Percentiles rank a stretch among this genome's conserved stretches.
Conservation (phyloP, 37 sponge, comb jelly and placozoan species). For the Lycopodina hypogea region DNA sequence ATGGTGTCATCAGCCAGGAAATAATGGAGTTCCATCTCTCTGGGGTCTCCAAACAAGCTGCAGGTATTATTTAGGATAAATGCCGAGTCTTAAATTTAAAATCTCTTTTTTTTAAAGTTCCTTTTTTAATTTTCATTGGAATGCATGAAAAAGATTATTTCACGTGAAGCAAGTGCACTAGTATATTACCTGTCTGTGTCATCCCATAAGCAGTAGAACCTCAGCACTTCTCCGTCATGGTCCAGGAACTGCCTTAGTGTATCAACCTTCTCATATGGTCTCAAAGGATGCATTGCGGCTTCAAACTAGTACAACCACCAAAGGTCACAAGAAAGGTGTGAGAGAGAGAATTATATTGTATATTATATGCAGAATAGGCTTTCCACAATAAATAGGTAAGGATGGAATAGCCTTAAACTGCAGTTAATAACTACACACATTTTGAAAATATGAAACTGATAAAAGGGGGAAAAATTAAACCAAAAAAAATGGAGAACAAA, state of each 20-base stretch:
- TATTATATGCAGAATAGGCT: no score
- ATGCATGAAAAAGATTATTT: no score
- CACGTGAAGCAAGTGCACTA: no score
- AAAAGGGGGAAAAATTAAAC: no score
- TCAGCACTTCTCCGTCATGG: slow-evolving; percentile 87
- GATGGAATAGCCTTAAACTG: no score
- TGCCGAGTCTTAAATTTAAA: no score
- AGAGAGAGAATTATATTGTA: not conserved
- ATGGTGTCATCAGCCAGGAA: slow-evolving; percentile 96
- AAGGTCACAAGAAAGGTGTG: not conserved
- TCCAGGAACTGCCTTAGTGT: slow-evolving; percentile 92
- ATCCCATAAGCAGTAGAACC: slow-evolving; percentile 95
- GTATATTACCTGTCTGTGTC: slow-evolving; percentile 79
- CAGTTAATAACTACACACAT: not conserved
- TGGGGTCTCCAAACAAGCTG: slow-evolving; percentile 93
- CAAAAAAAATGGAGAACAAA: no score
- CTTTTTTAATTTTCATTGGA: no score
- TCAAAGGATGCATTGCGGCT: slow-evolving; percentile 92
- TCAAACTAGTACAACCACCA: slow-evolving; percentile 40
- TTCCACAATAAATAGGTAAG: no score
- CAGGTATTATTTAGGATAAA: not conserved
- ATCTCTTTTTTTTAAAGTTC: no score
- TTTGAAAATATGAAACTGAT: not conserved
- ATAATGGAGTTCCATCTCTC: slow-evolving; percentile 91
- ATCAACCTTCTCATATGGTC: slow-evolving; percentile 94